These are phyloP conservation scores for Lepus timidus DNA, from an alignment of 2,113 vertebrate genomes.

Conservation along the genomic window DNA sequence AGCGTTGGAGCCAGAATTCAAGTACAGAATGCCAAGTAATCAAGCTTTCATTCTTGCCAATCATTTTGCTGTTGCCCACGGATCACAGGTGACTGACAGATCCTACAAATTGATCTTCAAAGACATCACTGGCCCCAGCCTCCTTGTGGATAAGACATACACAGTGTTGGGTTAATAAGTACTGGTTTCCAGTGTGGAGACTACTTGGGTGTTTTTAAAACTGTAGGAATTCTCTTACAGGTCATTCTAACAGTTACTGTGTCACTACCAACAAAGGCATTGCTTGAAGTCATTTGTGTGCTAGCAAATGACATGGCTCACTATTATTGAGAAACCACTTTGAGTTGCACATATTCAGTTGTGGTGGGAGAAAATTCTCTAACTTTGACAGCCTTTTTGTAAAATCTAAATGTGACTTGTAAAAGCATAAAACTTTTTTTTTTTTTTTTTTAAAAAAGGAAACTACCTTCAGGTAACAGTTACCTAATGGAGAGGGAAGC, in stretches of 20 bases:
- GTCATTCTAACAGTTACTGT: neutral
- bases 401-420: slow-evolving; percentile 23
- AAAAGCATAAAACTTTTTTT: neutral
- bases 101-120: neutral
- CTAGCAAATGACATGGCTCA: neutral
- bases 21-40: neutral
- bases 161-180: neutral
- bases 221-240: neutral
- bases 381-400: slow-evolving; percentile 26
- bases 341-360: neutral
- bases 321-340: neutral
- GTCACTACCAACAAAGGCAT: neutral
- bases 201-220: neutral
- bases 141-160: neutral
- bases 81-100: neutral
- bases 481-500: neutral
- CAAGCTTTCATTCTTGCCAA: neutral
- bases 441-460: neutral
- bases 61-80: neutral
- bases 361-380: neutral
- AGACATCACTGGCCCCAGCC: neutral
- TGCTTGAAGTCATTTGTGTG: slow-evolving; percentile 21
- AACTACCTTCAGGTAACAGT: neutral
- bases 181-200: neutral
- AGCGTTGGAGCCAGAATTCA: neutral